A percentile compares a stretch with the other conserved stretches of the same genome.
Conservation (phyloP, 2,113 vertebrate species). For the Mormyrus iriodes region DNA sequence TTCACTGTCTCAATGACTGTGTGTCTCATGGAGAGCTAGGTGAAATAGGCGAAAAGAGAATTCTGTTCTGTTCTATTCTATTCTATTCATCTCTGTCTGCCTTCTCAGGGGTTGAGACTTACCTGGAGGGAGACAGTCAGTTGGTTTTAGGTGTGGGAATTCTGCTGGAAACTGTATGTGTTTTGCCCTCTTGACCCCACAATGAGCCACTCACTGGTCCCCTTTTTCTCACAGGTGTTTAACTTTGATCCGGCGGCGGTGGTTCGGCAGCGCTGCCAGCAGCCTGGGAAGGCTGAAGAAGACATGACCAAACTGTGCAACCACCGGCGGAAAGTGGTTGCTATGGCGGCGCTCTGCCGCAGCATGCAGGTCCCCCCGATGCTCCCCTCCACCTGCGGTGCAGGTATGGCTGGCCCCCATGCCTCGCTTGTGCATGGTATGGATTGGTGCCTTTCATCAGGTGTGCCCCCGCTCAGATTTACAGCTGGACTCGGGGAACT, state of each 20-base stretch:
- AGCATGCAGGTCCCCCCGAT: slow-evolving; percentile 77
- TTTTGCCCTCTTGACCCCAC: neutral
- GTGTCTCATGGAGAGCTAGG: neutral
- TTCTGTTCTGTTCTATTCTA: neutral
- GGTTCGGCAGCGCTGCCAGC: slow-evolving; percentile 68
- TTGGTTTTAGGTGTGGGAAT: neutral
- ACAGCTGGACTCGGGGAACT: neutral
- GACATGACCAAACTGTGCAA: slow-evolving; percentile 95
- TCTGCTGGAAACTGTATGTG: neutral
- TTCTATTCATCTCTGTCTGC: neutral
- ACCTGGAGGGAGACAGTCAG: neutral
- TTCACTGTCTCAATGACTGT: neutral
- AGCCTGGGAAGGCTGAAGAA: slow-evolving; percentile 75
- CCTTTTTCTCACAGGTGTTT: slow-evolving; percentile 67
- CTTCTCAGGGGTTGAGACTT: neutral
- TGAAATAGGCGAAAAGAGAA: neutral
- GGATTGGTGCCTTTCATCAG: neutral
- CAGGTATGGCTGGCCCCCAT: slow-evolving; percentile 43
- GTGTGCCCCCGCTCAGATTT: neutral
- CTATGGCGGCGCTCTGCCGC: slow-evolving; percentile 81
- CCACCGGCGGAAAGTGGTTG: slow-evolving; percentile 88
- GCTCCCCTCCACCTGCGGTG: slow-evolving; percentile 48
- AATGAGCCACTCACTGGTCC: neutral
- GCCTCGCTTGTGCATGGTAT: neutral
- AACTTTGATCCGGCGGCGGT: slow-evolving; percentile 77